Conservation (phyloP, 2,888 invertebrate species). For the Taenaris catops region DNA sequence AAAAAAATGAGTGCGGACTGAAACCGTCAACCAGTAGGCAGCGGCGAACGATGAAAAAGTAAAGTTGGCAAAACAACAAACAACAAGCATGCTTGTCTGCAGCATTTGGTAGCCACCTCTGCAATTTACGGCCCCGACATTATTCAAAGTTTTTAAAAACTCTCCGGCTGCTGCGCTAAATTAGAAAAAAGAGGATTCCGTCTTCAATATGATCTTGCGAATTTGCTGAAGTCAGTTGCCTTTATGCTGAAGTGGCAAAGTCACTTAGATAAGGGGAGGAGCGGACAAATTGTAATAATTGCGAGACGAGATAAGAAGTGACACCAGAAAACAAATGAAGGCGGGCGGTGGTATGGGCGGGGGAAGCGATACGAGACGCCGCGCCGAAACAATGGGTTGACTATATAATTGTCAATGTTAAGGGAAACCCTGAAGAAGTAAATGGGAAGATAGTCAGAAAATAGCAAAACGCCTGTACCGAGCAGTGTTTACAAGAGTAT, state of each 20-base stretch:
- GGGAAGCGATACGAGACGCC: conserved; percentile 30
- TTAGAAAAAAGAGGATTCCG: conserved; percentile 51
- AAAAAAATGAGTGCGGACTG: too few relatives aligned
- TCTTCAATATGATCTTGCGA: conserved; percentile 66
- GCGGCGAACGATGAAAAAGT: conserved; percentile 49
- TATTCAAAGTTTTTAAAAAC: conserved; percentile 67
- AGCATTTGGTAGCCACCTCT: conserved; percentile 56
- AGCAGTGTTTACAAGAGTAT: too few relatives aligned
- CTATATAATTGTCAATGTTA: too few relatives aligned
- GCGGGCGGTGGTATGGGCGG: conserved; percentile 45
- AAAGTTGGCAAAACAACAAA: conserved; percentile 62
- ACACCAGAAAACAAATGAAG: conserved; percentile 79
- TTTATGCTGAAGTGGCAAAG: conserved; percentile 74
- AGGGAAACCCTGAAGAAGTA: too few relatives aligned
- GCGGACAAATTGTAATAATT: conserved; percentile 80
- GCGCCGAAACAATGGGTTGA: conserved; percentile 54
- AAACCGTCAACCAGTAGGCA: too few relatives aligned
- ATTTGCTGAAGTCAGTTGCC: conserved; percentile 70
- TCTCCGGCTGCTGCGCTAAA: conserved; percentile 43
- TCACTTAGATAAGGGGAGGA: conserved; percentile 75
- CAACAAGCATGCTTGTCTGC: conserved; percentile 46
- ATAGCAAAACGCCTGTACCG: too few relatives aligned
- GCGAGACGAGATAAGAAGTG: conserved; percentile 77
- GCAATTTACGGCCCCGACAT: conserved; percentile 63
- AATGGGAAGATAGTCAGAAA: too few relatives aligned